Evolutionary conservation across 2,888 invertebrate species (phyloP), one percentile per base, ranked within the genome.

Genomic region (Laothoe populi): DNA sequence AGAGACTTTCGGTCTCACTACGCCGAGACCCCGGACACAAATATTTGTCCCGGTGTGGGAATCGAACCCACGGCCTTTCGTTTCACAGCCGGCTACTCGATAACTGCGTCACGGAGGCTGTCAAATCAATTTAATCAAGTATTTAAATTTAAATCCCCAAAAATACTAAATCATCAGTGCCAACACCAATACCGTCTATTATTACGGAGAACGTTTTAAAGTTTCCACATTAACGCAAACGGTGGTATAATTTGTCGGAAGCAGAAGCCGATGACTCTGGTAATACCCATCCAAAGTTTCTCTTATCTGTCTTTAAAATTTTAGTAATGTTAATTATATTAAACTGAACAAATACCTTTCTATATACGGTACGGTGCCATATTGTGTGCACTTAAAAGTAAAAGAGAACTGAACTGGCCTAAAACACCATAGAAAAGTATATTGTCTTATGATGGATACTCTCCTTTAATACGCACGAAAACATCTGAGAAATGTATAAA

Each of bases 181-280:
- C 16, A 19, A 19, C 4, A 1, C 8, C 19, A 16, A 31, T 10
- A 8, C 11, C 53, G 10, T 53, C 31, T 2, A 35, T 53, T 19
- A 35, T 53, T 35, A 53, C 19, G 11, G 49, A 11, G 19, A 35
- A 19, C 21, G 35, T 53, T 53, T 35, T 53, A 35, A 60, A 60
- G 40, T 60, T 60, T 60, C 21, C 48, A 24, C 60, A 60, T 60
- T 49, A 60, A 40, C 48, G 48, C 40, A 24, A 24, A 24, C 48
- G 49, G 16, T n/a, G 45, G 48, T 40, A 60, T 60, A 60, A 60
- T 60, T 60, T 60, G 49, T 49, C 23, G 38, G 60, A 49, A 60
- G 46, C 60, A 60, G 48, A 38, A 48, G 49, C 40, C 60, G 60
- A 60, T 49, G 38, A 40, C 13, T 46, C 45, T 35, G 48, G 40